Conservation (phyloP, 2,888 invertebrate genomes). For the Ganaspis brasiliensis region DNA sequence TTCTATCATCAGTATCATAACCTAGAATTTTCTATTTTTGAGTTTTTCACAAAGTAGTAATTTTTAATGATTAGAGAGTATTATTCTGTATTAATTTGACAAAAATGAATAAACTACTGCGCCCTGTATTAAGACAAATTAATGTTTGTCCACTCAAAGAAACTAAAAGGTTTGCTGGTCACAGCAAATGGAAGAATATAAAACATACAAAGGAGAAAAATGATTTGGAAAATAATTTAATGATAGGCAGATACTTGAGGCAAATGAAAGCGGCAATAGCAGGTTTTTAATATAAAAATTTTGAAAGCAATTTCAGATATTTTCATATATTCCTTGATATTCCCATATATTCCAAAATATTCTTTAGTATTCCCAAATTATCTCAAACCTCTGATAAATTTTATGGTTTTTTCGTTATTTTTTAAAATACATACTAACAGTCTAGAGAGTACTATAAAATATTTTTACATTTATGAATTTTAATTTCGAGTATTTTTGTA, state of each 20-base stretch:
- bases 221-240: constrained; percentile 82
- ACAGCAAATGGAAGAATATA: constrained; percentile 91
- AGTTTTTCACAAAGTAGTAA: neutral
- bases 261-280: constrained; percentile 84
- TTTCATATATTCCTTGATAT: too few species aligned
- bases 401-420: too few species aligned
- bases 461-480: too few species aligned
- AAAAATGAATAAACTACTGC: constrained; percentile 47
- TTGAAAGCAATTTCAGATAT: neutral
- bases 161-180: constrained; percentile 83
- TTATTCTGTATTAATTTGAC: too few species aligned
- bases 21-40: too few species aligned
- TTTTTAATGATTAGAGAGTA: neutral
- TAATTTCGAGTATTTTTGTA: too few species aligned
- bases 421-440: too few species aligned
- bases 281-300: constrained; percentile 79
- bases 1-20: too few species aligned
- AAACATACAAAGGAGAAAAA: constrained; percentile 86
- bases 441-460: too few species aligned
- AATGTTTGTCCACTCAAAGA: constrained; percentile 49
- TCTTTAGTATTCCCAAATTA: neutral
- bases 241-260: constrained; percentile 81
- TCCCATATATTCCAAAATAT: too few species aligned
- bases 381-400: too few species aligned
- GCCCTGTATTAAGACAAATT: constrained; percentile 13